These are phyloP conservation scores for Brachylomia viminalis DNA, from an alignment of 2,888 invertebrate species.

Conservation along the genomic window DNA sequence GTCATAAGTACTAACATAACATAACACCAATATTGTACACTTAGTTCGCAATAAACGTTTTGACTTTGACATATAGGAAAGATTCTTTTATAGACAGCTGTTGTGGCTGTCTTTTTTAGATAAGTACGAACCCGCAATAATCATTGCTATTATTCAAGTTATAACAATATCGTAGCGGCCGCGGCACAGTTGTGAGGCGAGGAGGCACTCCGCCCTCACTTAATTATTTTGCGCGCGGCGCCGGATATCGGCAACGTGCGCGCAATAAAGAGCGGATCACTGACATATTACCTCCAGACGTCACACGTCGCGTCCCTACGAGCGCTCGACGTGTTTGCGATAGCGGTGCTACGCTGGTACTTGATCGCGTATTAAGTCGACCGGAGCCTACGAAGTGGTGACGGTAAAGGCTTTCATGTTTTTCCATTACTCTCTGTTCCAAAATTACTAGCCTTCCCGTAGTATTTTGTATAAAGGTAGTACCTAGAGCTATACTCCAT, in stretches of 20 bases:
- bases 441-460: no score
- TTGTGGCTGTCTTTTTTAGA: background rate
- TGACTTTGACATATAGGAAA: no score
- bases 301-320: constrained; percentile 5
- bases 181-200: background rate
- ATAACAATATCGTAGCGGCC: background rate
- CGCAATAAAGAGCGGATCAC: constrained; percentile 40
- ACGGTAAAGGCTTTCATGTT: background rate
- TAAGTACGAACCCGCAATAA: background rate
- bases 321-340: background rate
- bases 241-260: constrained; percentile 8
- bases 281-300: constrained; percentile 26
- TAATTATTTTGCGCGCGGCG: constrained; percentile 10
- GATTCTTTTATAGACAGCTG: background rate
- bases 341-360: background rate
- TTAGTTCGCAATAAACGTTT: no score
- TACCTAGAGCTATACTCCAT: no score
- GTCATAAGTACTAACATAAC: no score
- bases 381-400: background rate
- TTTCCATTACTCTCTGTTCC: no score
- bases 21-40: no score
- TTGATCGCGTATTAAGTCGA: background rate
- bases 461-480: no score
- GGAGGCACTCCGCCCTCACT: background rate
- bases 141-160: background rate